phyloP scores from a whole-genome alignment of 92 coral and sea anemone species.

The Actinernus sp. region DNA sequence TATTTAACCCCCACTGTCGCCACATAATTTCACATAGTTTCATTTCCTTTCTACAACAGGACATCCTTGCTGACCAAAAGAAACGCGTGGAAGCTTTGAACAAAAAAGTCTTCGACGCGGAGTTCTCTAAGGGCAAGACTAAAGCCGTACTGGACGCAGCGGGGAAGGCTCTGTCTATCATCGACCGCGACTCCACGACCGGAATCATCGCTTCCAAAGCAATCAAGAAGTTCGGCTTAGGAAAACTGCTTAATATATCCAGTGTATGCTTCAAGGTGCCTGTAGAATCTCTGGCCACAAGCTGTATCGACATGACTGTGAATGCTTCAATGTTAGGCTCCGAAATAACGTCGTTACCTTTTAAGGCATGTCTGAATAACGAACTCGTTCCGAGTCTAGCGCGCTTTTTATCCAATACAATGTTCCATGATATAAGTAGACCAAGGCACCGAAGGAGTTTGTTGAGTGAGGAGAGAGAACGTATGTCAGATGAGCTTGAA shows the following conservation, averaged over 20 bases:
- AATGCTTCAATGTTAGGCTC: slow-evolving; percentile 78
- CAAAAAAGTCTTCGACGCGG: slow-evolving; percentile 82
- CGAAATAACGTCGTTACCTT: slow-evolving; percentile 59
- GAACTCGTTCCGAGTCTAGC: slow-evolving; percentile 91
- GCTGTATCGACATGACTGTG: slow-evolving; percentile 81
- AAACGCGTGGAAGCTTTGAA: slow-evolving; percentile 65
- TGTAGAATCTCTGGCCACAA: slow-evolving; percentile 83
- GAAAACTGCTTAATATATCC: slow-evolving; percentile 71
- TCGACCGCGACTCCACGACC: slow-evolving; percentile 86
- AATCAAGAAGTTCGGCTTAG: slow-evolving; percentile 82
- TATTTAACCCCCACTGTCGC: too few relatives aligned
- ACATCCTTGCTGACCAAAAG: slow-evolving; percentile 72
- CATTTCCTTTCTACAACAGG: slow-evolving; percentile 29
- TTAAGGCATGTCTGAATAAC: slow-evolving; percentile 87
- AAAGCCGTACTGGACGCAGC: slow-evolving; percentile 98
- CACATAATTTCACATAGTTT: too few relatives aligned
- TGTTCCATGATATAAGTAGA: slow-evolving; percentile 84
- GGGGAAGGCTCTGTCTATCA: slow-evolving; percentile 87
- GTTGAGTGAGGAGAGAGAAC: slow-evolving; percentile 70
- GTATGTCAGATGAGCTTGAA: slow-evolving; percentile 17
- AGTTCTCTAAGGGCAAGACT: slow-evolving; percentile 95
- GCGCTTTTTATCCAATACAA: slow-evolving; percentile 75
- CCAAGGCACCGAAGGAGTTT: slow-evolving; percentile 61
- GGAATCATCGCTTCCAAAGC: slow-evolving; percentile 91
- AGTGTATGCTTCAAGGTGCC: slow-evolving; percentile 84